These are phyloP conservation scores for Clarias magur DNA, from an alignment of 2,113 vertebrate genomes.

Conservation along the genomic window DNA sequence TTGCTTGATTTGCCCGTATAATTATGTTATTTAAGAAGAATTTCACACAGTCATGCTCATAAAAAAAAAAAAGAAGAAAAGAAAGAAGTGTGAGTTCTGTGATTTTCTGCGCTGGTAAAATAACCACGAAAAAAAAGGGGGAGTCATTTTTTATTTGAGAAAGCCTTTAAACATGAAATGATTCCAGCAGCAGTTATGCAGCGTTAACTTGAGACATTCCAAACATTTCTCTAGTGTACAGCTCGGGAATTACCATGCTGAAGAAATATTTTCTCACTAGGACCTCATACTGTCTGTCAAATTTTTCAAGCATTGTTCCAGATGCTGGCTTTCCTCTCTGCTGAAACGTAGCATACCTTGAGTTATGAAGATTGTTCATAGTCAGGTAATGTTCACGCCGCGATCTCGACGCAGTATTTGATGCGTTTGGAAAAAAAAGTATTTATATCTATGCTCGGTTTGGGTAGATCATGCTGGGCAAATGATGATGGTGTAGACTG, in stretches of 20 bases:
- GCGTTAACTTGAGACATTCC: constrained; percentile 30
- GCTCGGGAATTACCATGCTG: constrained; percentile 34
- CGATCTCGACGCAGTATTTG: neutral
- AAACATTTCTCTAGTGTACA: constrained; percentile 30
- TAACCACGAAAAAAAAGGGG: neutral
- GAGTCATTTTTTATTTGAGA: constrained; percentile 11
- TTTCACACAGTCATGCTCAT: neutral
- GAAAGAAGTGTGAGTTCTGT: neutral
- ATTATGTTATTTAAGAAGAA: neutral
- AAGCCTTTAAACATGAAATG: constrained; percentile 21
- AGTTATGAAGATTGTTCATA: neutral
- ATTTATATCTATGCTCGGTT: neutral
- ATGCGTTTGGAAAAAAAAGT: neutral
- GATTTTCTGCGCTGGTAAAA: neutral
- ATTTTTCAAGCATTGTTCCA: constrained; percentile 29
- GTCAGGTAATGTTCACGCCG: constrained; percentile 1
- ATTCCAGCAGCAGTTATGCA: constrained; percentile 32
- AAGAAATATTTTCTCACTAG: constrained; percentile 30
- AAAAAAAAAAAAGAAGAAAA: neutral
- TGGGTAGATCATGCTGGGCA: neutral
- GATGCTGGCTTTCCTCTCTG: constrained; percentile 4
- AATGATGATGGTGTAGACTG: neutral
- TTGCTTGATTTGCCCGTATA: neutral
- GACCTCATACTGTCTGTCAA: constrained; percentile 30
- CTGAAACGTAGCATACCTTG: neutral